These are phyloP conservation scores for Anastrepha ludens DNA, from an alignment of 1,140 invertebrate species.

Conservation along the genomic window DNA sequence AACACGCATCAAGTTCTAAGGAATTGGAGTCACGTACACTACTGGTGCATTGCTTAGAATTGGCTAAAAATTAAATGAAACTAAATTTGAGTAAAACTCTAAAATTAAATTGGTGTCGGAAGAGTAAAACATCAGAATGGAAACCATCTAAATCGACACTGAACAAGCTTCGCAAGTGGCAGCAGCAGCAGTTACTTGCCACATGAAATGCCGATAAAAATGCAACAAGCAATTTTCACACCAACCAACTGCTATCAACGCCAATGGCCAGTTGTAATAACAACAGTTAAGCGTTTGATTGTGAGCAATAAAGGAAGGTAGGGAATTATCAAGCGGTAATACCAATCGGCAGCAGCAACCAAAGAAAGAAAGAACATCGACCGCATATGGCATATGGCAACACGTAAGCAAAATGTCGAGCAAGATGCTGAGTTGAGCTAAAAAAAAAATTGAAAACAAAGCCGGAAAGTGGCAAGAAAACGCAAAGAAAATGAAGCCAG, in stretches of 20 bases:
- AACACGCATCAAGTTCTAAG: too few relatives aligned
- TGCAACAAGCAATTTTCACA: not conserved
- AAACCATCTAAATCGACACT: too few relatives aligned
- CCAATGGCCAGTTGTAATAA: not conserved
- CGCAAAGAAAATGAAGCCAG: constrained; percentile 7
- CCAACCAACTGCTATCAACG: not conserved
- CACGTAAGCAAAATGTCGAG: not conserved
- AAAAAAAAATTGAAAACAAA: not conserved
- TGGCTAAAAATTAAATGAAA: too few relatives aligned
- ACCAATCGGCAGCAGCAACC: not conserved
- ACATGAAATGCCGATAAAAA: not conserved
- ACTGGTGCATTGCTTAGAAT: too few relatives aligned
- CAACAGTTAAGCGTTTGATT: not conserved
- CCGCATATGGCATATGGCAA: not conserved
- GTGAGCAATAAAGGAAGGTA: not conserved
- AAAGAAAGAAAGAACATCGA: not conserved
- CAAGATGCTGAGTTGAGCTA: not conserved
- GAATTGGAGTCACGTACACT: too few relatives aligned
- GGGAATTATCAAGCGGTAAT: not conserved
- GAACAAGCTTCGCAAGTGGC: too few relatives aligned
- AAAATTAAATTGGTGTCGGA: too few relatives aligned
- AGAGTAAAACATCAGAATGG: too few relatives aligned
- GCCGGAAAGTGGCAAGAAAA: not conserved
- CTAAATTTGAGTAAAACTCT: too few relatives aligned
- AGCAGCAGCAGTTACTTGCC: too few relatives aligned